Base-by-base conservation (phyloP, 2,888 invertebrate genomes). In the Drosophila bunnanda region DNA sequence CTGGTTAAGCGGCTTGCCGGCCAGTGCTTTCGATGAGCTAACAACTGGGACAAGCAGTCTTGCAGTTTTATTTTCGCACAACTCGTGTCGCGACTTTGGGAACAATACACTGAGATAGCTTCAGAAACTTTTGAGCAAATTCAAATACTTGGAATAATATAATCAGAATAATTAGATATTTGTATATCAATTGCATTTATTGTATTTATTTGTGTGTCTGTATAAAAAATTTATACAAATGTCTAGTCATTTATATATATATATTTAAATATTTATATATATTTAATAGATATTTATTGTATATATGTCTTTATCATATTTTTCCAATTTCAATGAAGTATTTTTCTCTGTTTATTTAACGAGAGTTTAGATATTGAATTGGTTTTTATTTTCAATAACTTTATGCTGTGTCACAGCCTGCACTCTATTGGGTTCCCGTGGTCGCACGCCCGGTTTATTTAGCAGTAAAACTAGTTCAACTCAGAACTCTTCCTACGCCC, bases 381-480 rank as follows among this genome's bases (percentile, higher is more conserved):
- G 36, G 22, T 4, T 43, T 60, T 32, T 46, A 34, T 38, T 69
- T 22, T 20, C 17, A 10, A 25, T 12, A 2, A 22, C n/a, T 43
- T 55, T 48, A 36, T 56, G 57, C 39, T 56, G 22, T 55, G n/a
- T 48, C 55, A 36, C 12, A 15, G 56, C 17, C 28, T 50, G 48
- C 28, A 44, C 13, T 54, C 38, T 22, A 12, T 25, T 25, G 43
- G 15, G 15, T 7, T 32, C 32, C 12, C 36, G 53, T 41, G 44
- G 32, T 36, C 20, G 22, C 43, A 57, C 28, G 71, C 70, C 52
- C 58, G 78, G 75, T 60, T 6, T 43, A 75, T 78, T 57, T 74
- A 54, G 32, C 28, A 12, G 25, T 20, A 72, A 77, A 82, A 86
- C 82, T 86, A 83, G 82, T 86, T 82, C 79, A 61, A 50, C 64